Conservation (phyloP, 2,113 vertebrate species). For the Ictalurus furcatus region DNA sequence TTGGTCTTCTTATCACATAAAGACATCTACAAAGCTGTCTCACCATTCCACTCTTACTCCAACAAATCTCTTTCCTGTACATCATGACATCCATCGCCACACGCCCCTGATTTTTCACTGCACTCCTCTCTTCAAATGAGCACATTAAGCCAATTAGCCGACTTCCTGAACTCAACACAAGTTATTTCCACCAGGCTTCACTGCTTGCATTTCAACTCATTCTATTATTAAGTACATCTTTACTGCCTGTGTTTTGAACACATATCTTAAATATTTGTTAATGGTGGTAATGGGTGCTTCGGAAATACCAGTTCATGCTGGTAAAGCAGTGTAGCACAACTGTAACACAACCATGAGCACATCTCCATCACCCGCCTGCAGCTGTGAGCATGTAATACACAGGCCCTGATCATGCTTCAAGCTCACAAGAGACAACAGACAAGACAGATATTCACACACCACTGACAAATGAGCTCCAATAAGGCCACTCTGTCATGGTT, state of each 20-base stretch:
- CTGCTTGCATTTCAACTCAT: neutral
- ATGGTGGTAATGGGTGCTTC: neutral
- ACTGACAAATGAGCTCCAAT: neutral
- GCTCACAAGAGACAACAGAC: neutral
- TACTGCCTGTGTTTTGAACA: neutral
- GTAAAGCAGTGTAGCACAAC: conserved; percentile 20
- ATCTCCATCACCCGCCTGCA: conserved; percentile 14
- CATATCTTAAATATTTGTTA: neutral
- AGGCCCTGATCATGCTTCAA: conserved; percentile 27
- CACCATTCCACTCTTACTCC: neutral
- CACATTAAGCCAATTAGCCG: conserved; percentile 9
- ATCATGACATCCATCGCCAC: neutral
- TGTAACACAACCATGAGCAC: conserved; percentile 26
- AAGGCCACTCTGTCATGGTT: neutral
- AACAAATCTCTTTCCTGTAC: neutral
- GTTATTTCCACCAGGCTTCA: neutral
- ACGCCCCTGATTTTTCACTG: neutral
- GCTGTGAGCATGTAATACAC: neutral
- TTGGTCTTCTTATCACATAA: neutral
- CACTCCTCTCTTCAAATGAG: conserved; percentile 1
- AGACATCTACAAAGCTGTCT: neutral
- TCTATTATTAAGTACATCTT: conserved; percentile 1
- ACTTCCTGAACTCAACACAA: neutral
- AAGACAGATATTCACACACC: conserved; percentile 1
- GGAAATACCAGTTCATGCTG: conserved; percentile 15